phyloP scores from a whole-genome alignment of 2,888 invertebrate genomes.

The Dichetophora obliterata region DNA sequence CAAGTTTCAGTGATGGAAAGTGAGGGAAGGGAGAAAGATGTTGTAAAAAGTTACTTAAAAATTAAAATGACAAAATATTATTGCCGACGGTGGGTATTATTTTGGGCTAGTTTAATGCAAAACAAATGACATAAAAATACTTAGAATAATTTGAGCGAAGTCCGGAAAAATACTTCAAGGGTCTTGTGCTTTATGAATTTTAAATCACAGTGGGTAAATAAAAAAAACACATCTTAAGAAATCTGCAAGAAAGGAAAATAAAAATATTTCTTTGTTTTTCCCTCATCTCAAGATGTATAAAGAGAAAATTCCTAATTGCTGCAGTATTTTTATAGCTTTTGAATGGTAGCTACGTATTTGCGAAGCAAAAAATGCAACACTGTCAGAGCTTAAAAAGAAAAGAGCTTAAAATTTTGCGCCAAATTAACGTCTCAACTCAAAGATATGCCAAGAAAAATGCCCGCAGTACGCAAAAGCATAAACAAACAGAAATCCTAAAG shows the following conservation, averaged over 20 bases:
- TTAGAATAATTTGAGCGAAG: slow-evolving; percentile 39
- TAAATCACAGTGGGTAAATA: slow-evolving; percentile 36
- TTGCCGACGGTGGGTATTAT: slow-evolving; percentile 44
- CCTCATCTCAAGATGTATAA: background rate
- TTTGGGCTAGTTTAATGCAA: slow-evolving; percentile 55
- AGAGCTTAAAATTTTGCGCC: slow-evolving; percentile 16
- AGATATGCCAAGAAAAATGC: background rate
- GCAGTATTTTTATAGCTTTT: slow-evolving; percentile 23
- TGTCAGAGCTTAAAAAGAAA: too few relatives aligned
- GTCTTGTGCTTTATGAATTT: slow-evolving; percentile 53
- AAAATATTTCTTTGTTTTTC: background rate
- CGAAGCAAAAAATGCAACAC: slow-evolving; percentile 16
- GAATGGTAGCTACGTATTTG: slow-evolving; percentile 12
- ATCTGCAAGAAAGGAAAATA: slow-evolving; percentile 8
- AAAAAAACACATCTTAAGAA: background rate
- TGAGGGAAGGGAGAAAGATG: background rate
- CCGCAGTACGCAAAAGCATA: slow-evolving; percentile 14
- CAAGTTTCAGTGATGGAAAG: slow-evolving; percentile 14
- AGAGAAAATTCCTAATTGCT: slow-evolving; percentile 35
- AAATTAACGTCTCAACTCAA: background rate
- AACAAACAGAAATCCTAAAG: slow-evolving; percentile 30
- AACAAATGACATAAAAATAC: slow-evolving; percentile 64
- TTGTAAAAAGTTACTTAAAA: slow-evolving; percentile 51
- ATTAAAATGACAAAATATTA: slow-evolving; percentile 51
- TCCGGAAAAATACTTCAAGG: background rate